A percentile compares a stretch with the other conserved stretches of the same genome.
Evolutionary conservation across 1,140 invertebrate genomes (phyloP).

Genomic region (Brachionus rubens): DNA sequence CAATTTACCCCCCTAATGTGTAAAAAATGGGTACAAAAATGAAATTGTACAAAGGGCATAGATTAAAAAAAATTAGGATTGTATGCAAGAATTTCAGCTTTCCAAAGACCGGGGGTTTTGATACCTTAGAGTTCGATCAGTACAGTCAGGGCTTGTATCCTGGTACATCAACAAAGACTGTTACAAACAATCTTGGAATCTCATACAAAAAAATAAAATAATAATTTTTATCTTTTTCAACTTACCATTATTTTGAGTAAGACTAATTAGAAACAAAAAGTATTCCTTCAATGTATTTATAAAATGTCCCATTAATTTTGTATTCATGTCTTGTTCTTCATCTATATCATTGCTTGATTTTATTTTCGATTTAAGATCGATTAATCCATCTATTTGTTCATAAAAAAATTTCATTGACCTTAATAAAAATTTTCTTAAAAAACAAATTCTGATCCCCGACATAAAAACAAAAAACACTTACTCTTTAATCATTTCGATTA

Average conservation of each 20-base stretch:
- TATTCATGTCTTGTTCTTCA: background rate
- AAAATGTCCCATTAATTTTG: background rate
- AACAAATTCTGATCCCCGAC: background rate
- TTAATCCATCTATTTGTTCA: background rate
- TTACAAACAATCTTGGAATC: too few species aligned
- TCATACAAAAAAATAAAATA: too few species aligned
- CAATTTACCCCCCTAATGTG: too few species aligned
- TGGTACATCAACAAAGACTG: too few species aligned
- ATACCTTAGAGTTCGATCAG: too few species aligned
- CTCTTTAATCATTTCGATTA: slow-evolving; percentile 11
- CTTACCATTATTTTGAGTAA: slow-evolving; percentile 40
- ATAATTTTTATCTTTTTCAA: too few species aligned
- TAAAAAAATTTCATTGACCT: slow-evolving; percentile 20
- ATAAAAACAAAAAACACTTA: background rate
- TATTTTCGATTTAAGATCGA: background rate
- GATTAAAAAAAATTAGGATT: too few species aligned
- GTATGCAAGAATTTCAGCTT: too few species aligned
- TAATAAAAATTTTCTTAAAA: background rate
- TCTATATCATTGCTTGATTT: background rate
- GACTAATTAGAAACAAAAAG: slow-evolving; percentile 18
- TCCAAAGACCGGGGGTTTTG: too few species aligned
- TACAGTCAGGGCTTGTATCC: too few species aligned
- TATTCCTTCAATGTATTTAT: background rate
- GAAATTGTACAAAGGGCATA: too few species aligned
- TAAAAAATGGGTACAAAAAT: too few species aligned